phyloP scores from a whole-genome alignment of 2,888 invertebrate species.

The Ceramica pisi region DNA sequence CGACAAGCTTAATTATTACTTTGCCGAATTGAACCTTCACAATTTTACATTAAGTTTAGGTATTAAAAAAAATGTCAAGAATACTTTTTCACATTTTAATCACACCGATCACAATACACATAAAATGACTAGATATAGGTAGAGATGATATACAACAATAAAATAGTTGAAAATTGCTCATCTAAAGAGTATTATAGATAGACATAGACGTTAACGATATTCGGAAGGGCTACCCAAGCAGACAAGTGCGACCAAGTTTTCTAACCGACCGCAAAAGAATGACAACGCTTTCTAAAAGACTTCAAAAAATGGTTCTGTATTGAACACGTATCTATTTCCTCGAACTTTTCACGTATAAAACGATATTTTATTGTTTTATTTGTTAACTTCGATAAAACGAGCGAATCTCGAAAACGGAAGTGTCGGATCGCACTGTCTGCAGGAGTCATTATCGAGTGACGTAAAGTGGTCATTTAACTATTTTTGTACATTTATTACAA shows the following conservation, averaged over 20 bases:
- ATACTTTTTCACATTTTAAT: conserved; percentile 64
- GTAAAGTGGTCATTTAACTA: not conserved
- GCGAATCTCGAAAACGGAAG: not conserved
- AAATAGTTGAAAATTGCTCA: conserved; percentile 70
- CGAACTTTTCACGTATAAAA: too few relatives aligned
- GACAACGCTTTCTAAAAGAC: too few relatives aligned
- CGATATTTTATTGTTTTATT: not conserved
- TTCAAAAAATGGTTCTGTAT: too few relatives aligned
- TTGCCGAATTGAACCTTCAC: not conserved
- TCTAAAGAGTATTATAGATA: conserved; percentile 73
- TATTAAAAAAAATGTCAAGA: conserved; percentile 30
- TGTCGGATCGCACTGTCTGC: not conserved
- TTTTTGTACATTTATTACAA: not conserved
- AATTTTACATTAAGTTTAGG: not conserved
- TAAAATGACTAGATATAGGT: conserved; percentile 78
- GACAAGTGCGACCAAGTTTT: not conserved
- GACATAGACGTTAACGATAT: conserved; percentile 24
- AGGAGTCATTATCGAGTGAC: conserved; percentile 1
- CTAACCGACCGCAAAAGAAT: too few relatives aligned
- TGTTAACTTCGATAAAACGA: not conserved
- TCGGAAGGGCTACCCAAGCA: not conserved
- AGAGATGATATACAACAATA: conserved; percentile 68
- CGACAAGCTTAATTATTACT: too few relatives aligned
- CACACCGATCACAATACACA: conserved; percentile 79
- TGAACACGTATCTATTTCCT: not conserved